A percentile compares a stretch with the other conserved stretches of the same genome.
phyloP scores from a whole-genome alignment of 2,113 vertebrate genomes.

The Gnathonemus longibarbis region DNA sequence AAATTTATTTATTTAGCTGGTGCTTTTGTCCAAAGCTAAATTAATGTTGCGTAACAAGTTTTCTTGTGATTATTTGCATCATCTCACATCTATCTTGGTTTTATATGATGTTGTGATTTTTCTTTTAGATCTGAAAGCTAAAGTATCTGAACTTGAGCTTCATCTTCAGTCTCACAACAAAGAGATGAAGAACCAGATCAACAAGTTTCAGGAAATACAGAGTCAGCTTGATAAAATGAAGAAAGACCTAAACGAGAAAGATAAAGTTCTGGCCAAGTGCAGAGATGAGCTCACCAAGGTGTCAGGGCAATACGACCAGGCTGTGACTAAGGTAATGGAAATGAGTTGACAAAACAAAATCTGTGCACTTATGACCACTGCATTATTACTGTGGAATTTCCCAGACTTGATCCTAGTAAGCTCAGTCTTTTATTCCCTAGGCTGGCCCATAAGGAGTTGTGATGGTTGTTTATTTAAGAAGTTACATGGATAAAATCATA shows the following conservation, averaged over 20 bases:
- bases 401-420: not conserved
- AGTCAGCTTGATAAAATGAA: conserved; percentile 66
- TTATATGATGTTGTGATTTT: conserved; percentile 3
- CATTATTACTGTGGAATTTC: not conserved
- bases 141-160: conserved; percentile 67
- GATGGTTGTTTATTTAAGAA: not conserved
- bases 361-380: not conserved
- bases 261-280: conserved; percentile 65
- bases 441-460: not conserved
- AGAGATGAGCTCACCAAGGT: conserved; percentile 67
- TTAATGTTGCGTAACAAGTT: not conserved
- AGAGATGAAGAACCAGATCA: conserved; percentile 58
- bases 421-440: not conserved
- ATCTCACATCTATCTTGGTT: not conserved
- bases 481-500: not conserved
- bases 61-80: not conserved
- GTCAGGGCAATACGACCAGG: conserved; percentile 62
- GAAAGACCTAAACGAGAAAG: conserved; percentile 68
- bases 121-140: conserved; percentile 67
- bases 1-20: not conserved
- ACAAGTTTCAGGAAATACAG: conserved; percentile 69
- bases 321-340: conserved; percentile 62
- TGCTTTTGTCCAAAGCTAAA: not conserved
- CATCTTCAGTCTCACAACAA: conserved; percentile 71
- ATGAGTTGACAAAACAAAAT: not conserved